Base-by-base conservation (phyloP, 2,797 vertebrate species). In the Helostoma temminkii region DNA sequence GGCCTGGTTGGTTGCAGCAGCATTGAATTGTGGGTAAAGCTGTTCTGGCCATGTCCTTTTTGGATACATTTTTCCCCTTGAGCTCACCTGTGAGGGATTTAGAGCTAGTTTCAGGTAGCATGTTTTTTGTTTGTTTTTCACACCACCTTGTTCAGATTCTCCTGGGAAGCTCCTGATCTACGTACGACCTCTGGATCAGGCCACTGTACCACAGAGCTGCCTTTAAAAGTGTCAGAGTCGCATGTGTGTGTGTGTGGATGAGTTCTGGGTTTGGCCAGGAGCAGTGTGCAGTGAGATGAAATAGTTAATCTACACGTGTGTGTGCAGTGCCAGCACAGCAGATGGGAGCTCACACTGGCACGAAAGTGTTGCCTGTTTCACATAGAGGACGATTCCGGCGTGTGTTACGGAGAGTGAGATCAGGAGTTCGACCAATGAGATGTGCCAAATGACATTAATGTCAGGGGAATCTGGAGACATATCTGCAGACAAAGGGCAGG, bases 301-400 rank as follows among this genome's bases (percentile, higher is more conserved):
- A 66, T 77, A 74, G 81, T 81, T 86, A 74, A 88, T 89, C 82
- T 81, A 63, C 48, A 57, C 53, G 63, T 49, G 72, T 32, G 57
- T n/a, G 43, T 9, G 1, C 9, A 0, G 26, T 82, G 91, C 91
- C 91, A 92, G 87, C 73, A 75, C 45, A 71, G 76, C 91, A 94
- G 91, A 94, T 92, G 92, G 89, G 59, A 66, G 76, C 78, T 82
- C 71, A 54, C 43, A 36, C 69, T 85, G 85, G 81, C 75, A 69
- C 71, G 26, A 78, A 78, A 88, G 78, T 82, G 87, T 84, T 76
- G 83, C 78, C 78, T 71, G 75, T 83, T 87, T 85, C 60, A 68
- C 71, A 80, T 68, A 26, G 71, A 76, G 70, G 56, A 74, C 52
- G 76, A 71, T 78, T 82, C 56, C 63, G 39, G 66, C 79, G 45